Evolutionary conservation across 1,140 invertebrate species (phyloP), one percentile per base, ranked within the genome.

Genomic region (Aphelenchoides besseyi): DNA sequence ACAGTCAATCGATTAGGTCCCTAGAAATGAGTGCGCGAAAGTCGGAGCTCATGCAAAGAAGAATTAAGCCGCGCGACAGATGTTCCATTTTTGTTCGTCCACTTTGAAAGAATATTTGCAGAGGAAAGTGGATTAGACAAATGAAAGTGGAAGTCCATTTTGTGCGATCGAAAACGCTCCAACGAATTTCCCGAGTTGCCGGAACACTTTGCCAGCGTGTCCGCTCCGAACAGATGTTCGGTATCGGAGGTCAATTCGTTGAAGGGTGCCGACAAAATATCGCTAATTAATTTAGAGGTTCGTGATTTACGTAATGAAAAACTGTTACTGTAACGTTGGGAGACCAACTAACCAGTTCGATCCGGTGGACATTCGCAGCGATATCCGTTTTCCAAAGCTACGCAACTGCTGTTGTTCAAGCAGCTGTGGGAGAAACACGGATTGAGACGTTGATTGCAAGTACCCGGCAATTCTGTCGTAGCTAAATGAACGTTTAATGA

Each of bases 361-460:
- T 89, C 90, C 0, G 88, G 77, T 0, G 86, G 81, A 85, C 96
- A 99, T 0, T 91, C 88, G 84, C 96, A 98, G 0, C 91, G 91
- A 84, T 95, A 97, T 0, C 93, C 93, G 9, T 92, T 91, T 86
- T 98, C 96, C 3, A 89, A 89, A 0, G 92, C 86, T 64, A 91
- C 85, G 81, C 96, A 98, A 0, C 89, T 91, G 0, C 94, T 95
- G 33, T 91, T 91, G 83, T 94, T 92, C 76, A 89, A 86, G 84
- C 96, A 98, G 0, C 95, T 95, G 78, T 91, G 92, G 1, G 94
- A 96, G 84, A 97, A 98, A 84, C 96, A 99, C 0, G 97, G 86
- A 86, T 99, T 94, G 0, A 98, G 92, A 85, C 98, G 95, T 0
- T 92, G 93, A 82, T 98, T 95, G 84, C 96, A 99, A 54, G 94